These are phyloP conservation scores for Lasioglossum lativentre DNA, from an alignment of 2,888 invertebrate species.

Conservation along the genomic window DNA sequence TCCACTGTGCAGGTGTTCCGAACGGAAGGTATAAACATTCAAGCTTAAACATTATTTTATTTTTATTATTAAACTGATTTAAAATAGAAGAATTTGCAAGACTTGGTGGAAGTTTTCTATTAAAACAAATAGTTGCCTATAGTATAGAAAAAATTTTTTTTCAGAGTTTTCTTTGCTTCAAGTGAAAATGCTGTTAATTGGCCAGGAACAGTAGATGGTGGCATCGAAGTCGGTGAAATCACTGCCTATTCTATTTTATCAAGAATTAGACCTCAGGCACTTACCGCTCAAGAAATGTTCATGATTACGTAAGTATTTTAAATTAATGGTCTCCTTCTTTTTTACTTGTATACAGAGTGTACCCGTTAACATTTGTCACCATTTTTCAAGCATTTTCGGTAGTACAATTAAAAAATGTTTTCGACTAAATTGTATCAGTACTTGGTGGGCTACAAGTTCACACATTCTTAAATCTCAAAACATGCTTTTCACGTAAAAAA, in stretches of 20 bases:
- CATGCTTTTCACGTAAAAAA: too few species aligned
- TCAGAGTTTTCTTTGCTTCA: conserved; percentile 76
- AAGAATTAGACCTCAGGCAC: conserved; percentile 73
- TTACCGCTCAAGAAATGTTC: conserved; percentile 57
- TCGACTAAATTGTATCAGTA: too few species aligned
- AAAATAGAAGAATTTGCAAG: background rate
- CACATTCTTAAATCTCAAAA: too few species aligned
- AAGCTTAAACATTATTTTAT: background rate
- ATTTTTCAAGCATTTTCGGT: too few species aligned
- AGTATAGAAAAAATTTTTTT: background rate
- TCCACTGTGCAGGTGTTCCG: conserved; percentile 58
- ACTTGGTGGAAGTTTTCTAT: background rate
- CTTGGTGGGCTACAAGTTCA: too few species aligned
- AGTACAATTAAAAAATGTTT: too few species aligned
- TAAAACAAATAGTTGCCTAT: background rate
- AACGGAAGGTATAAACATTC: conserved; percentile 63
- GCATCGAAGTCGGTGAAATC: conserved; percentile 75
- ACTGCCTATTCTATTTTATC: conserved; percentile 70
- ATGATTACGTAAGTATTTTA: background rate
- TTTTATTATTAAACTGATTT: background rate
- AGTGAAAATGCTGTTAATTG: conserved; percentile 77
- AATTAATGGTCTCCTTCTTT: background rate
- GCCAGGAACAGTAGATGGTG: conserved; percentile 79
- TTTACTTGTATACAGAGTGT: too few species aligned
- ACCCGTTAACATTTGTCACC: too few species aligned